These are phyloP conservation scores for Crocodylus rhombifer DNA, from an alignment of 2,797 vertebrate genomes.

Conservation along the genomic window DNA sequence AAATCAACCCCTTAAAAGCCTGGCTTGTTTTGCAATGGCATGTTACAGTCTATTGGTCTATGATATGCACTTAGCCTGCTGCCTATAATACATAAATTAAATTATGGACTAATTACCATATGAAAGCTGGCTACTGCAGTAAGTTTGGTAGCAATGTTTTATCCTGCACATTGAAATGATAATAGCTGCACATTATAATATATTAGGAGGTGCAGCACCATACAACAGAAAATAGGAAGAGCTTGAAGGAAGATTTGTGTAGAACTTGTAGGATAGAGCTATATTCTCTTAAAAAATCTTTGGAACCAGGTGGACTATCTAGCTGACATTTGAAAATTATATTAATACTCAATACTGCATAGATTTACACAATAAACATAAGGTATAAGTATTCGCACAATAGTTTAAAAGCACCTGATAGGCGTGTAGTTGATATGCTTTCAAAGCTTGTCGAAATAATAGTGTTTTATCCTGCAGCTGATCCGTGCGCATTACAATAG, in stretches of 20 bases:
- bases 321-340: fast-evolving
- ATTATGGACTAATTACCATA: conserved; percentile 13
- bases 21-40: background rate
- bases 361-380: background rate
- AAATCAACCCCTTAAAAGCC: background rate
- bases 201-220: background rate
- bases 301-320: background rate
- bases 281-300: background rate
- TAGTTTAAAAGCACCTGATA: background rate
- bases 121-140: background rate
- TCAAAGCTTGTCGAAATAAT: conserved; percentile 25
- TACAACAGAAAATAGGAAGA: background rate
- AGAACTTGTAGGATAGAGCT: background rate
- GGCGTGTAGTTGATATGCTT: conserved; percentile 10
- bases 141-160: conserved; percentile 3
- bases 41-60: background rate
- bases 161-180: conserved; percentile 12
- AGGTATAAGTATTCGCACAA: conserved; percentile 29
- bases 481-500: background rate
- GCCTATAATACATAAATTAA: background rate
- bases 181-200: background rate
- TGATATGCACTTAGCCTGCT: background rate
- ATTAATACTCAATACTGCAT: background rate
- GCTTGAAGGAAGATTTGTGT: background rate
- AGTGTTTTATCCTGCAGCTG: background rate